Evolutionary conservation across 2,113 vertebrate species (phyloP).

Genomic region (Tor tambroides): DNA sequence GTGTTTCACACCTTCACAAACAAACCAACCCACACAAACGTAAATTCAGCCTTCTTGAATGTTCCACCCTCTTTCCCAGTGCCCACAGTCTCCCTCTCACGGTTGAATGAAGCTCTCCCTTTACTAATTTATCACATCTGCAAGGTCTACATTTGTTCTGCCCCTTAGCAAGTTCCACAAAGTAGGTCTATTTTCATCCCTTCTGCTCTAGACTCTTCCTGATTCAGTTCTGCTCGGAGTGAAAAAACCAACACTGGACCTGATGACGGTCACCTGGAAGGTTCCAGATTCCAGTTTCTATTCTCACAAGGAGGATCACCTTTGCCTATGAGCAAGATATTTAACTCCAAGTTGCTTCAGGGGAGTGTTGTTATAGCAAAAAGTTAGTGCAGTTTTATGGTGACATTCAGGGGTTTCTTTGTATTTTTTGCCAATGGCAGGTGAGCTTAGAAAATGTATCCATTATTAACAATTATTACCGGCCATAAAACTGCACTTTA

Average conservation of each 20-base stretch:
- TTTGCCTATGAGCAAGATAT: neutral
- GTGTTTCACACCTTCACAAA: slow-evolving; percentile 6
- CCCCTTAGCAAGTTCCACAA: slow-evolving; percentile 8
- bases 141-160: neutral
- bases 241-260: neutral
- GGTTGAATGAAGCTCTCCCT: neutral
- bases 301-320: neutral
- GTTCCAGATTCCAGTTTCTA: neutral
- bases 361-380: neutral
- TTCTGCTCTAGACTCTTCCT: neutral
- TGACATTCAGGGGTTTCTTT: neutral
- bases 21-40: neutral
- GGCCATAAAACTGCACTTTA: too few relatives aligned
- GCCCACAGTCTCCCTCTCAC: neutral
- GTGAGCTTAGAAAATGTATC: neutral
- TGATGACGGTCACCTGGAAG: neutral
- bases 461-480: too few relatives aligned
- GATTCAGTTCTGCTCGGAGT: neutral
- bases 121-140: slow-evolving; percentile 28
- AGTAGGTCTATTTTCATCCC: slow-evolving; percentile 9
- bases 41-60: neutral
- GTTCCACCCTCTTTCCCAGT: neutral
- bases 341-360: neutral
- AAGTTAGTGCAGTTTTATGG: neutral
- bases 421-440: neutral